phyloP scores from a whole-genome alignment of 2,888 invertebrate genomes.

The Anorthoa munda region DNA sequence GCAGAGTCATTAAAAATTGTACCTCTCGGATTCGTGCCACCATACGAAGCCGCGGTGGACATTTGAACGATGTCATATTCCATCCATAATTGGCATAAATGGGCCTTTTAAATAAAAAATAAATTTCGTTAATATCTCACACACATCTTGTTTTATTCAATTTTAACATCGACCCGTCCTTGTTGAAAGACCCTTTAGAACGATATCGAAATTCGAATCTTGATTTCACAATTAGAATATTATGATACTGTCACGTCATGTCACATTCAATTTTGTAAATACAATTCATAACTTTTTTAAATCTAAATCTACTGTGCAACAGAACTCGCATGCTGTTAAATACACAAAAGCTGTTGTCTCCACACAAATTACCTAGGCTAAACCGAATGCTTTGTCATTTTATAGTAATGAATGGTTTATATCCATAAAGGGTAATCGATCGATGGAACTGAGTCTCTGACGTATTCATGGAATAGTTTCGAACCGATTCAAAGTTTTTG shows the following conservation, averaged over 20 bases:
- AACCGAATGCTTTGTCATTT: slow-evolving; percentile 54
- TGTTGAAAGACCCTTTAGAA: too few relatives aligned
- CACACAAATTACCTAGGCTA: slow-evolving; percentile 13
- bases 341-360: slow-evolving; percentile 35
- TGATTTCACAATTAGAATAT: background rate
- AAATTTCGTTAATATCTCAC: too few relatives aligned
- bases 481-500: background rate
- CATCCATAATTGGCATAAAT: too few relatives aligned
- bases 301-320: background rate
- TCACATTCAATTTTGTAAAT: background rate
- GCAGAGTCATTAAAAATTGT: too few relatives aligned
- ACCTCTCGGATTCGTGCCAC: too few relatives aligned
- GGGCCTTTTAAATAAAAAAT: too few relatives aligned
- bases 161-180: too few relatives aligned
- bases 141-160: too few relatives aligned
- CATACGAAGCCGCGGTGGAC: too few relatives aligned
- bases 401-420: slow-evolving; percentile 50
- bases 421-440: slow-evolving; percentile 49
- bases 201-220: background rate
- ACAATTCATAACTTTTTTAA: too few relatives aligned
- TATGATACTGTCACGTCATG: too few relatives aligned
- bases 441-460: slow-evolving; percentile 16
- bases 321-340: slow-evolving; percentile 26
- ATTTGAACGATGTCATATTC: too few relatives aligned
- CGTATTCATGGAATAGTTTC: slow-evolving; percentile 12